These are phyloP conservation scores for Solea senegalensis DNA, from an alignment of 2,113 vertebrate genomes.

Conservation along the genomic window DNA sequence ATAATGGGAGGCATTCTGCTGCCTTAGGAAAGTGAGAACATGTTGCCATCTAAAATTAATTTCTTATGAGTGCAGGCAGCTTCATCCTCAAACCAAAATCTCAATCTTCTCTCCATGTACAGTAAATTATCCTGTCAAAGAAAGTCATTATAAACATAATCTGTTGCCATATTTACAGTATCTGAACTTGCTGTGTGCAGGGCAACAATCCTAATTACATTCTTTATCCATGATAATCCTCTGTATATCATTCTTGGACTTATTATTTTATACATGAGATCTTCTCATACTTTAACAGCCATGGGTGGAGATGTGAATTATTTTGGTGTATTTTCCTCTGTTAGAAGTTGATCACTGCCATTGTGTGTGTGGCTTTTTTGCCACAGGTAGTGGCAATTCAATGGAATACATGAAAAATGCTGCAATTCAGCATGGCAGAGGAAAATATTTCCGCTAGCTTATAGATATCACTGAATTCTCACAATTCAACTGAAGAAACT, in stretches of 20 bases:
- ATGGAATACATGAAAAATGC: too few species aligned
- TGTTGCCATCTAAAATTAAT: slow-evolving; percentile 47
- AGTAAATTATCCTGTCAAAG: slow-evolving; percentile 52
- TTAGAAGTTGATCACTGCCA: slow-evolving; percentile 34
- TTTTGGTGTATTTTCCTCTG: slow-evolving; percentile 11
- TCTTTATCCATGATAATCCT: slow-evolving; percentile 30
- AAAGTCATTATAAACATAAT: slow-evolving; percentile 39
- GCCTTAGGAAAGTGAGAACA: slow-evolving; percentile 7
- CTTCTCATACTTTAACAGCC: slow-evolving; percentile 40
- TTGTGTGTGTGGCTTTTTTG: slow-evolving; percentile 17
- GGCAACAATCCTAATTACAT: slow-evolving; percentile 7
- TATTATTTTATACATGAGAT: slow-evolving; percentile 67
- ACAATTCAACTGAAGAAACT: too few species aligned
- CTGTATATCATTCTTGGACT: slow-evolving; percentile 25
- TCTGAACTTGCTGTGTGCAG: slow-evolving; percentile 23
- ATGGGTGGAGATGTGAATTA: slow-evolving; percentile 44
- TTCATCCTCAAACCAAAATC: slow-evolving; percentile 2
- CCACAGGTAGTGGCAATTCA: background rate
- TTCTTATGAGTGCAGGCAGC: slow-evolving; percentile 23
- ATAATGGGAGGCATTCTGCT: background rate
- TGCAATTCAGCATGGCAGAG: too few species aligned
- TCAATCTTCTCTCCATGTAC: slow-evolving; percentile 16
- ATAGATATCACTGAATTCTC: too few species aligned
- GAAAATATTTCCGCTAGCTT: too few species aligned
- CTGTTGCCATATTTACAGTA: background rate